Conservation (phyloP, 1,140 invertebrate species). For the Procambarus virginalis region DNA sequence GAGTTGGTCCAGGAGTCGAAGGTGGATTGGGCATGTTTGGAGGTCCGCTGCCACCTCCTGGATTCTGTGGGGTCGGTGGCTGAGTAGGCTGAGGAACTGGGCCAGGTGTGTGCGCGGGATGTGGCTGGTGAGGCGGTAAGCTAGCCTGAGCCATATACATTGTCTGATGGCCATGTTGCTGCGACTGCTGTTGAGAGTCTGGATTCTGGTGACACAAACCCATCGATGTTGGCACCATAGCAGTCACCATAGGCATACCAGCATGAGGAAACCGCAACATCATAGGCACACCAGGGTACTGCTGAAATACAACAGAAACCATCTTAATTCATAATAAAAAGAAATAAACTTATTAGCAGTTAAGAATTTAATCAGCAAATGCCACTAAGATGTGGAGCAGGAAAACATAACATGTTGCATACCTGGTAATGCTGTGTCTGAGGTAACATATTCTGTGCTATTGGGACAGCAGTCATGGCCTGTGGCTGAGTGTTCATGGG, state of each 20-base stretch:
- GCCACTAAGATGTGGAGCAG: neutral
- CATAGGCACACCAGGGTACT: conserved; percentile 69
- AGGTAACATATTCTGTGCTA: conserved; percentile 70
- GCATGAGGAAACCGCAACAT: conserved; percentile 71
- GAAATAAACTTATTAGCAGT: no score
- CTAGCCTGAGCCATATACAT: conserved; percentile 63
- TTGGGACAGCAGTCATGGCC: conserved; percentile 54
- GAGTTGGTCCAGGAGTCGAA: conserved; percentile 60
- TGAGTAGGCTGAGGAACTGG: conserved; percentile 58
- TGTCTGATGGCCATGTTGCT: conserved; percentile 59
- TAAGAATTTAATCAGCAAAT: no score
- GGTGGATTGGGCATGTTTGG: conserved; percentile 68
- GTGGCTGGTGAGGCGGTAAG: conserved; percentile 70
- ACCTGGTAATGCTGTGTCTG: conserved; percentile 63
- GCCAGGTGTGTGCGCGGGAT: conserved; percentile 59
- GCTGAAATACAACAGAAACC: conserved; percentile 14
- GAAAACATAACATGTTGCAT: neutral
- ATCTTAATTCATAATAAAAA: neutral
- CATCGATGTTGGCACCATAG: conserved; percentile 65
- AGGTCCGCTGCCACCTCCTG: conserved; percentile 50
- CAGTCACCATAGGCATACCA: conserved; percentile 71
- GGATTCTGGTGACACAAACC: conserved; percentile 63
- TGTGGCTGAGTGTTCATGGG: conserved; percentile 73
- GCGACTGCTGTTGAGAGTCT: conserved; percentile 67
- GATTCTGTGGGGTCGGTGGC: conserved; percentile 62